Base-by-base conservation (phyloP, 2,888 invertebrate genomes). In the Iphiclides podalirius region DNA sequence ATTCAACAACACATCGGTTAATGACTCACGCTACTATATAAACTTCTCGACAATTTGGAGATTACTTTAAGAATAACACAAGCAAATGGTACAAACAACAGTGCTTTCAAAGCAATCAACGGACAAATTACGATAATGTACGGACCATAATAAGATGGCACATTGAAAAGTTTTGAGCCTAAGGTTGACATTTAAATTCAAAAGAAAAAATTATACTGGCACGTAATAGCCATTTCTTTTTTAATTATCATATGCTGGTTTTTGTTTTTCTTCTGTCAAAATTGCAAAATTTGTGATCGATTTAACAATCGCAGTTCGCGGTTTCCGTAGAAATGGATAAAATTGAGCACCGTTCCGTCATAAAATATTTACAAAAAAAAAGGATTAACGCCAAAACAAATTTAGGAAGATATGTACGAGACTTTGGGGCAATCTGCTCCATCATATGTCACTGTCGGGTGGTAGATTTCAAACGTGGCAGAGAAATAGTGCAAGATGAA, bases 391-490 rank as follows among this genome's bases (percentile, higher is more conserved):
- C 20, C 20, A 20, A 20, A 20, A 20, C 20, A 31, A 6, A 9
- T 28, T 9, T 9, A 28, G 2, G 6, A 28, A 28, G 28, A 9
- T 28, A 28, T 28, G 28, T 28, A 28, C 28, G 28, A 28, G 38
- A 35, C 14, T 48, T 48, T 28, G 35, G 39, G 23, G 44, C 14
- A 51, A 49, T 52, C 45, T 43, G 47, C 52, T 38, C 53, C 50
- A 35, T 57, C 50, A 39, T 52, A 55, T 54, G 39, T 46, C 8
- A 51, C 47, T 37, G 44, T 35, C n/a, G 52, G 52, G 52, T 57
- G 53, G 53, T 52, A 33, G 53, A 55, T 43, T 57, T 60, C 33
- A 58, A 60, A 47, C 51, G 53, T 35, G 53, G 54, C 28, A 50
- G 53, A 49, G 55, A 56, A 44, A 55, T 35, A 40, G 50, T 54